Base-by-base conservation (phyloP, 1,140 invertebrate species). In the Caenorhabditis inopinata region DNA sequence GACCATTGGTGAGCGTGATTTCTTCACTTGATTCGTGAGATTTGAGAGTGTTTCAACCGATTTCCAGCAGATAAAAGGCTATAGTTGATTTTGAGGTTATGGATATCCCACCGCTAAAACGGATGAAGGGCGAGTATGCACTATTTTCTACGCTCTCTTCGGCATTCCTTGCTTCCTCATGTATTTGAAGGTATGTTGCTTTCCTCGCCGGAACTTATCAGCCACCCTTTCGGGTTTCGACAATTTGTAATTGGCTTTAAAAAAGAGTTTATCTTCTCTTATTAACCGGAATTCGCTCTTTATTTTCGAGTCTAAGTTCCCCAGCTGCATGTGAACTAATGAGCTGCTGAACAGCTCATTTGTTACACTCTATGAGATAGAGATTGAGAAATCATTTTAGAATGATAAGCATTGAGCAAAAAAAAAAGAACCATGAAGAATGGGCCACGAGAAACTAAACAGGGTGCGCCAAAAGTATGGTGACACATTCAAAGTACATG, bases 111-210 rank as follows among this genome's bases (percentile, higher is more conserved):
- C 80, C n/a, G 77, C 85, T 6, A 76, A 87, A 77, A 88, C 86
- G 14, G 45, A 53, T n/a, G 83, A 51, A 35, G 86, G 86, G 12
- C 58, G 84, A 76, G 38, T 87, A 42, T 84, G 85, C 46, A 84
- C 81, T 23, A 87, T 87, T 18, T 58, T 87, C 32, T 87, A 87
- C 68, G 89, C 89, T 74, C 81, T 87, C 73, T 79, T 87, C 58
- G 86, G 86, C 23, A 87, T 87, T 77, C 86, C 86, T 14, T 81
- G 87, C 23, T 87, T 87, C 76, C 82, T 87, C 23, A 76, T 87
- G 23, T 86, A 87, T 73, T 81, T 87, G 3, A 85, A 86, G 78
- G 78, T 79, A 9, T 51, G 75, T 48, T 32, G 16, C 68, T 25
- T 21, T 46, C 45, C 29, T 46, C 14, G 38, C 48, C 7, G 5